phyloP scores from a whole-genome alignment of 2,888 invertebrate species.

The Branchinecta sandiegonensis region DNA sequence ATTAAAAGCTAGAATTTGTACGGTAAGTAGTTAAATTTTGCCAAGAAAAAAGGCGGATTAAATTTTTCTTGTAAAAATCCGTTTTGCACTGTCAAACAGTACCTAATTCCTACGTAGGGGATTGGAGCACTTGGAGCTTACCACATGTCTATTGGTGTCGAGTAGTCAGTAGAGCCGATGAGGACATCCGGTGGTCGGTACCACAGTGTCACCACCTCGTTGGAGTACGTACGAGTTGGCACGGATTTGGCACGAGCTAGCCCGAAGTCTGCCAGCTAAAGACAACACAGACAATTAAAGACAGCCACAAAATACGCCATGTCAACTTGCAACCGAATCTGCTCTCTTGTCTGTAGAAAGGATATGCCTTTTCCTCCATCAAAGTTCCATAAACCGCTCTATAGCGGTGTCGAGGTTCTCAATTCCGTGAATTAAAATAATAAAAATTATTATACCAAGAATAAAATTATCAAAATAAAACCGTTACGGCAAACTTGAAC shows the following conservation, averaged over 20 bases:
- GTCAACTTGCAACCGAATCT: too few relatives aligned
- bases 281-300: slow-evolving; percentile 23
- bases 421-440: too few relatives aligned
- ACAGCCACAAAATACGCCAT: neutral
- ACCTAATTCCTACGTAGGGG: slow-evolving; percentile 5
- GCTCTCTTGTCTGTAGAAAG: too few relatives aligned
- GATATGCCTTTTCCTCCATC: too few relatives aligned
- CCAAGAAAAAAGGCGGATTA: neutral
- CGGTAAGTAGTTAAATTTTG: too few relatives aligned
- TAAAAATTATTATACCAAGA: too few relatives aligned
- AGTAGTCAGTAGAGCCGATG: slow-evolving; percentile 49
- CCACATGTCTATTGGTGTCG: slow-evolving; percentile 51
- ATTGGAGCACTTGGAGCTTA: slow-evolving; percentile 31
- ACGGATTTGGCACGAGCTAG: slow-evolving; percentile 43
- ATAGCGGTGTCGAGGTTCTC: too few relatives aligned
- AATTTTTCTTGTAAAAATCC: neutral
- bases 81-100: neutral
- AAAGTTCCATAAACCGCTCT: too few relatives aligned
- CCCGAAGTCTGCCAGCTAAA: slow-evolving; percentile 39
- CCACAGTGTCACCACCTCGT: slow-evolving; percentile 50
- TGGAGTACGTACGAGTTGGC: slow-evolving; percentile 49
- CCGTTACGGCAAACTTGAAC: too few relatives aligned
- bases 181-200: slow-evolving; percentile 50
- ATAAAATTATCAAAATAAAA: too few relatives aligned
- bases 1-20: too few relatives aligned